Percentiles rank a stretch among this genome's conserved stretches.
Conservation (phyloP, 2,797 vertebrate species). For the Sebastes hubbsi region DNA sequence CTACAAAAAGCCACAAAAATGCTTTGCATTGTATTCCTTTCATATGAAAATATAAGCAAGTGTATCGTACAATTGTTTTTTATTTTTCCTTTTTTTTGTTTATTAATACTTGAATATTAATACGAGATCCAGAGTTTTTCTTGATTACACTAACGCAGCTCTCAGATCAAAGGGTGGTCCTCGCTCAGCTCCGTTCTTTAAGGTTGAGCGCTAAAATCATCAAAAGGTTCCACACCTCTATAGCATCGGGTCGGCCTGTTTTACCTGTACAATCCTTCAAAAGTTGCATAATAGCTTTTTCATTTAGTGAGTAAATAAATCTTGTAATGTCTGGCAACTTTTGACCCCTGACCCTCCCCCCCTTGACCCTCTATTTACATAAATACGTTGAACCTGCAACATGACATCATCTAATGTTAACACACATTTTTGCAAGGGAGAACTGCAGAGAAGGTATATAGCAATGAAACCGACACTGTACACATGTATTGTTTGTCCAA, state of each 20-base stretch:
- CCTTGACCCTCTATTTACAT: conserved; percentile 96
- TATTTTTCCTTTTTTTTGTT: conserved; percentile 73
- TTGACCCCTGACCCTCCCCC: conserved; percentile 72
- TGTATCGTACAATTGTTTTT: conserved; percentile 96
- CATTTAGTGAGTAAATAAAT: conserved; percentile 92
- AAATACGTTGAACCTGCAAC: conserved; percentile 99
- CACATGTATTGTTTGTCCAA: conserved; percentile 92
- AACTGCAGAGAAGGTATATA: conserved; percentile 97
- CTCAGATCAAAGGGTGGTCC: conserved; percentile 89
- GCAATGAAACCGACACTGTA: conserved; percentile 97
- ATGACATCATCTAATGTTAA: conserved; percentile 99
- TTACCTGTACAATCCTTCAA: conserved; percentile 95
- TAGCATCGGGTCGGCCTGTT: conserved; percentile 86
- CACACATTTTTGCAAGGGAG: conserved; percentile 99
- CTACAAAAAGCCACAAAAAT: conserved; percentile 99
- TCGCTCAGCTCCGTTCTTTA: conserved; percentile 84
- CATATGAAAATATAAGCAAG: conserved; percentile 99
- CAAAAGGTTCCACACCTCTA: conserved; percentile 76
- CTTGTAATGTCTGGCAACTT: conserved; percentile 90
- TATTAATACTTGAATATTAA: conserved; percentile 97
- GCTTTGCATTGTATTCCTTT: conserved; percentile 99
- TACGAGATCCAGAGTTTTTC: conserved; percentile 91
- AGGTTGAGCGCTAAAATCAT: conserved; percentile 61
- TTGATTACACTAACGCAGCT: conserved; percentile 88
- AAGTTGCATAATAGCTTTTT: conserved; percentile 98